These are phyloP conservation scores for Nannobrachium achirus DNA, from an alignment of 2,113 vertebrate species.

Conservation along the genomic window DNA sequence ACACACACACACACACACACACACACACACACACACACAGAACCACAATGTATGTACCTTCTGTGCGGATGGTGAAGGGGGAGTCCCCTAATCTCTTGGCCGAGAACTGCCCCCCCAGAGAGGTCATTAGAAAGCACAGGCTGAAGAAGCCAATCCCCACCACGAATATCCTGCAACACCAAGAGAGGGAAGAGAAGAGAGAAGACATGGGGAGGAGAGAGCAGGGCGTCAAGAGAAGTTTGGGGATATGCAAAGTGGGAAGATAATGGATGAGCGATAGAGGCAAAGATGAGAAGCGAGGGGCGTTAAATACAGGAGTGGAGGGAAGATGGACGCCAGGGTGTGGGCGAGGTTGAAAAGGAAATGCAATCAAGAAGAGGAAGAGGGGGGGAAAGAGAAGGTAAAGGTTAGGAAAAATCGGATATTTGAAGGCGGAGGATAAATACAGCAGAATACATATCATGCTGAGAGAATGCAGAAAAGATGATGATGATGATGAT, in stretches of 20 bases:
- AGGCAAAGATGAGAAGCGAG: not conserved
- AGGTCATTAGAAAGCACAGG: slow-evolving; percentile 98
- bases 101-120: slow-evolving; percentile 95
- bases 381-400: not conserved
- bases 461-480: not conserved
- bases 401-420: slow-evolving; percentile 22
- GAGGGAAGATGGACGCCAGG: slow-evolving; percentile 10
- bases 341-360: not conserved
- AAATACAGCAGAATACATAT: slow-evolving; percentile 25
- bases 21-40: slow-evolving; percentile 15
- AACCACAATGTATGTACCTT: slow-evolving; percentile 83
- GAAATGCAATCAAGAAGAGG: not conserved
- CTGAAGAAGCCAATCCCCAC: slow-evolving; percentile 98
- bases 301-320: slow-evolving; percentile 13
- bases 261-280: not conserved
- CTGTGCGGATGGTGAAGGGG: slow-evolving; percentile 94
- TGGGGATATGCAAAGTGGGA: not conserved
- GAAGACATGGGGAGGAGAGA: slow-evolving; percentile 3
- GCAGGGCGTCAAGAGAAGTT: not conserved
- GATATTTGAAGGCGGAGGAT: slow-evolving; percentile 22
- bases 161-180: slow-evolving; percentile 91
- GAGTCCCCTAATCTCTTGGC: slow-evolving; percentile 93
- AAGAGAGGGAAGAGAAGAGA: slow-evolving; percentile 23
- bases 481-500: not conserved
- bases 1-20: not conserved